Base-by-base conservation (phyloP, 2,888 invertebrate genomes). In the Drosophila yooni region DNA sequence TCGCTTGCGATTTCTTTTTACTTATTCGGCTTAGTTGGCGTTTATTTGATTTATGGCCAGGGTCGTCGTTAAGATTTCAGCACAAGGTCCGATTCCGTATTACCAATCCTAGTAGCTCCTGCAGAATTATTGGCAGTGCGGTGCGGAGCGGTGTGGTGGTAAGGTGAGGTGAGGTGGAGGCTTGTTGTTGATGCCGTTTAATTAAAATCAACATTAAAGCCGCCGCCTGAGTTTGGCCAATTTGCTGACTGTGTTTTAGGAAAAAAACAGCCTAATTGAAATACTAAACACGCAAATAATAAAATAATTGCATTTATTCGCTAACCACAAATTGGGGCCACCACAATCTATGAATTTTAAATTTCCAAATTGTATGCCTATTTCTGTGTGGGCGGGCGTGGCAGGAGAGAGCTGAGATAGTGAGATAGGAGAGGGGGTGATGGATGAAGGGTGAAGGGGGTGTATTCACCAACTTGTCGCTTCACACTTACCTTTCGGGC, bases 21-120 rank as follows among this genome's bases (percentile, higher is more conserved):
- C 82, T 75, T 76, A 72, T 87, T 75, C 70, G 75, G 79, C 81
- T 80, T 79, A 83, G 83, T 83, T 81, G 82, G 85, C 82, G 89
- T 85, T 89, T 88, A 89, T 90, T 89, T 89, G 89, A 89, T 89
- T 89, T 89, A 90, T 90, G 83, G 79, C 81, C 75, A 72, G 76
- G 78, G 76, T 80, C 89, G 71, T 75, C 89, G 74, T 74, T 60
- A 68, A 74, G 83, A 83, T 81, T 78, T 75, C 56, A 64, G 64
- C 75, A 53, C 59, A 18, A 29, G 62, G 27, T 38, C 69, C 69
- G 43, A 67, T 61, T 40, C 65, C 33, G 65, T 60, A 63, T 57
- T 74, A 60, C 66, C 70, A 79, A 79, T 79, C 67, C 54, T 57
- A 15, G 62, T 31, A 29, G 65, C 57, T 48, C 31, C 48, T 43